A percentile compares a stretch with the other conserved stretches of the same genome.
These are phyloP conservation scores for Zelostemma sp. DNA, from an alignment of 1,140 invertebrate genomes.

Conservation along the genomic window DNA sequence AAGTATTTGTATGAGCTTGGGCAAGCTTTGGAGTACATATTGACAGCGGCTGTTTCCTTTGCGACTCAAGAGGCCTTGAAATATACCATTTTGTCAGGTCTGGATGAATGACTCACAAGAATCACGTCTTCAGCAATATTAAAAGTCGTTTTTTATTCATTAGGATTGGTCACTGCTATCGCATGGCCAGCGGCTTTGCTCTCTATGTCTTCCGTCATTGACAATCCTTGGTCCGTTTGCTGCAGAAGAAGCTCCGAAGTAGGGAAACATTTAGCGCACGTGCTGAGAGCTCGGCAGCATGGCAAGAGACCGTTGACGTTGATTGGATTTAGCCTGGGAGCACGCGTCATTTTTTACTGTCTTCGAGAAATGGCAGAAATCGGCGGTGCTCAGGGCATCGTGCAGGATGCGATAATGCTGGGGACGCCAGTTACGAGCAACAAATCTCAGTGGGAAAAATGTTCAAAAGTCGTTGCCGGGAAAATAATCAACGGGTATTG, in stretches of 20 bases:
- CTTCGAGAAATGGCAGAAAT: conserved; percentile 72
- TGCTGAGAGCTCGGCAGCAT: conserved; percentile 75
- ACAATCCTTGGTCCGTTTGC: conserved; percentile 84
- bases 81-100: conserved; percentile 78
- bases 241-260: conserved; percentile 75
- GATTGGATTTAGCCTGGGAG: conserved; percentile 81
- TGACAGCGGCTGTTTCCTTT: conserved; percentile 76
- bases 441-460: conserved; percentile 71
- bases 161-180: conserved; percentile 77
- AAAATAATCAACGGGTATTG: conserved; percentile 79
- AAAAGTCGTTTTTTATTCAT: neutral
- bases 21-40: conserved; percentile 75
- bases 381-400: conserved; percentile 74
- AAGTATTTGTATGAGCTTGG: conserved; percentile 78
- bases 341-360: conserved; percentile 81
- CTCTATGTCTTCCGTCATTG: conserved; percentile 76
- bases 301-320: conserved; percentile 80
- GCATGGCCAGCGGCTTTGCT: conserved; percentile 79
- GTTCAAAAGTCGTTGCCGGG: conserved; percentile 74
- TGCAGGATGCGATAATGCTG: conserved; percentile 80
- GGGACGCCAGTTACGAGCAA: conserved; percentile 77
- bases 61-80: conserved; percentile 82
- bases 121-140: no score
- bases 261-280: conserved; percentile 79
- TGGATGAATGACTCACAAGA: no score